Percentiles rank a stretch among this genome's conserved stretches.
Conservation (phyloP, 2,888 invertebrate species). For the Pseudococcus jackbeardsleyi region DNA sequence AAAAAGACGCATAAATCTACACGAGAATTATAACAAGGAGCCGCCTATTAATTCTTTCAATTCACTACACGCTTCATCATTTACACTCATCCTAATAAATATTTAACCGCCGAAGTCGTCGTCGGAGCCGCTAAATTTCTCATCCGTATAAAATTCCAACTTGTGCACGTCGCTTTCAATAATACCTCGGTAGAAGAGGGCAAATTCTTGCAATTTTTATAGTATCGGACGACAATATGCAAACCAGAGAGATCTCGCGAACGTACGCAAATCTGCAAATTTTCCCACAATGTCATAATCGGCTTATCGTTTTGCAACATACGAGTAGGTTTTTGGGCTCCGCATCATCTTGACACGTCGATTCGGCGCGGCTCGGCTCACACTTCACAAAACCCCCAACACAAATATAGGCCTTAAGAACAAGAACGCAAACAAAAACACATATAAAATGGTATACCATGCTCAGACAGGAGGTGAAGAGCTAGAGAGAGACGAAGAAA, state of each 20-base stretch:
- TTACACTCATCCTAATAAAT: conserved; percentile 36
- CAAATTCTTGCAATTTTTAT: background rate
- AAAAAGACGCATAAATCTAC: conserved; percentile 21
- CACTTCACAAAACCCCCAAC: background rate
- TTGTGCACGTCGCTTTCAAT: background rate
- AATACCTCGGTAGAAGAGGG: background rate
- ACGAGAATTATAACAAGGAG: conserved; percentile 40
- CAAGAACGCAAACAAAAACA: conserved; percentile 33
- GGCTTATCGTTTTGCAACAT: conserved; percentile 36
- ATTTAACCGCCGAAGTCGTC: background rate
- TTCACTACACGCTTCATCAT: conserved; percentile 14
- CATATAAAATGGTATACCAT: background rate
- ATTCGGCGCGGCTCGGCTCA: background rate
- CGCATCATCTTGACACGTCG: conserved; percentile 31
- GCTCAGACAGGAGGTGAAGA: background rate
- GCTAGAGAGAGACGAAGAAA: background rate
- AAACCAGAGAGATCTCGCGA: background rate
- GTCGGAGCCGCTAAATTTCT: background rate
- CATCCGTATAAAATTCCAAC: background rate
- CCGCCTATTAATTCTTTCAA: conserved; percentile 41
- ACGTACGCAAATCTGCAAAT: conserved; percentile 9
- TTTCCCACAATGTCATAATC: conserved; percentile 34
- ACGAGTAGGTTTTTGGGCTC: background rate
- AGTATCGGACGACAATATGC: background rate
- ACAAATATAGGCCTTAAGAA: conserved; percentile 15